A percentile compares a stretch with the other conserved stretches of the same genome.
phyloP scores from a whole-genome alignment of 1,140 invertebrate species.

The Berghia stephanieae region DNA sequence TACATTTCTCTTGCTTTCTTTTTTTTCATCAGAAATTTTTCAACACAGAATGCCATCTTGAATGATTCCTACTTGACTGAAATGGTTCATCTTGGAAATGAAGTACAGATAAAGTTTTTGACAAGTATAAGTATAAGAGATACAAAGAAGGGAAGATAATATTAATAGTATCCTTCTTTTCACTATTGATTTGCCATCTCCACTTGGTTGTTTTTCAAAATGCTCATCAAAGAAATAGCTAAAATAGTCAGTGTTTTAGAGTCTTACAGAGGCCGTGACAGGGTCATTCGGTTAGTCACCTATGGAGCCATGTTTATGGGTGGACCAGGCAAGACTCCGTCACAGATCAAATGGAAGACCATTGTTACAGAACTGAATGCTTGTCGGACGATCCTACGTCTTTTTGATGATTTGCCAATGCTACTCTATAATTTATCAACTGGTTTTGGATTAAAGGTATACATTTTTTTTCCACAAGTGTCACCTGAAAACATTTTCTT shows the following conservation, averaged over 20 bases:
- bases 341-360: constrained; percentile 70
- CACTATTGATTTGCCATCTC: no score
- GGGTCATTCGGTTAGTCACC: constrained; percentile 75
- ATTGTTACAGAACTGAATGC: constrained; percentile 75
- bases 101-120: no score
- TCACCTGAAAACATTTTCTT: background rate
- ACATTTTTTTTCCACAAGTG: background rate
- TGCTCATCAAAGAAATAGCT: background rate
- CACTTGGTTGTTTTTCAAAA: no score
- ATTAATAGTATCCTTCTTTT: no score
- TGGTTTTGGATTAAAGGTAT: constrained; percentile 50
- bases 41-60: no score
- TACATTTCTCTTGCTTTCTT: no score
- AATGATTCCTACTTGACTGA: no score
- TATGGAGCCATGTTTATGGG: constrained; percentile 68
- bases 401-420: constrained; percentile 81
- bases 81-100: no score
- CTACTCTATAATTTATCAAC: constrained; percentile 61
- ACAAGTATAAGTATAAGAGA: no score
- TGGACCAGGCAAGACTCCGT: constrained; percentile 64
- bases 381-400: constrained; percentile 73
- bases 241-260: constrained; percentile 65
- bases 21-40: no score
- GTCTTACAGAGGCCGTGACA: constrained; percentile 71
- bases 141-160: no score